These are phyloP conservation scores for Eupithecia insigniata DNA, from an alignment of 2,888 invertebrate species.

Conservation along the genomic window DNA sequence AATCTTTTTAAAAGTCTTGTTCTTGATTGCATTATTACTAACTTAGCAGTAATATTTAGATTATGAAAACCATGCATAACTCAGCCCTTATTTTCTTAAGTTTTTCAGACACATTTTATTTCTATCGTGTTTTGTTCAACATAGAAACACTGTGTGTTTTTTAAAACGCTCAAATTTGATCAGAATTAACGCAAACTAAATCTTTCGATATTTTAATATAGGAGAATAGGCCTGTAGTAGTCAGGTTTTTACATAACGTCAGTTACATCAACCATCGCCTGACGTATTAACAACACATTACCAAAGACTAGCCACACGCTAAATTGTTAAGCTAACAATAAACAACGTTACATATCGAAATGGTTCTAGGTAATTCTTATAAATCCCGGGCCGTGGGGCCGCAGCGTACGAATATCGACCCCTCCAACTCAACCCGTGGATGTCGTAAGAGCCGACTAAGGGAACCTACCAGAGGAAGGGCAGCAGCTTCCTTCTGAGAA, in stretches of 20 bases:
- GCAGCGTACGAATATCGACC: too few relatives aligned
- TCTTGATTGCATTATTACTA: too few relatives aligned
- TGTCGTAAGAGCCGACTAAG: too few relatives aligned
- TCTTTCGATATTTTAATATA: conserved; percentile 17
- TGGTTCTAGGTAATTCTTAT: background rate
- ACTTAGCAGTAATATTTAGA: background rate
- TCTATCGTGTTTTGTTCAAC: background rate
- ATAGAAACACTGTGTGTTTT: background rate
- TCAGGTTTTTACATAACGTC: conserved; percentile 41
- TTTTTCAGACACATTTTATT: background rate
- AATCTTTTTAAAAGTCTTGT: too few relatives aligned
- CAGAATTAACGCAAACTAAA: background rate
- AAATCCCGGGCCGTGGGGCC: too few relatives aligned
- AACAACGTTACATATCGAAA: background rate
- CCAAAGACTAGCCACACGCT: conserved; percentile 7
- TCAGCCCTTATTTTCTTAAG: background rate
- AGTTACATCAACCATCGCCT: conserved; percentile 36
- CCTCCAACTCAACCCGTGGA: too few relatives aligned
- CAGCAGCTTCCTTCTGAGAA: too few relatives aligned
- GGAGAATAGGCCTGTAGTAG: background rate
- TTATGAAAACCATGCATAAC: background rate
- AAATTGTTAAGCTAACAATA: background rate
- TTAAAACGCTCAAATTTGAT: background rate
- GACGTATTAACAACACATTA: conserved; percentile 26
- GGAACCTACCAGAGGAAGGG: too few relatives aligned